A percentile compares a stretch with the other conserved stretches of the same genome.
These are phyloP conservation scores for Silvanus unidentatus DNA, from an alignment of 2,888 invertebrate genomes.

Conservation along the genomic window DNA sequence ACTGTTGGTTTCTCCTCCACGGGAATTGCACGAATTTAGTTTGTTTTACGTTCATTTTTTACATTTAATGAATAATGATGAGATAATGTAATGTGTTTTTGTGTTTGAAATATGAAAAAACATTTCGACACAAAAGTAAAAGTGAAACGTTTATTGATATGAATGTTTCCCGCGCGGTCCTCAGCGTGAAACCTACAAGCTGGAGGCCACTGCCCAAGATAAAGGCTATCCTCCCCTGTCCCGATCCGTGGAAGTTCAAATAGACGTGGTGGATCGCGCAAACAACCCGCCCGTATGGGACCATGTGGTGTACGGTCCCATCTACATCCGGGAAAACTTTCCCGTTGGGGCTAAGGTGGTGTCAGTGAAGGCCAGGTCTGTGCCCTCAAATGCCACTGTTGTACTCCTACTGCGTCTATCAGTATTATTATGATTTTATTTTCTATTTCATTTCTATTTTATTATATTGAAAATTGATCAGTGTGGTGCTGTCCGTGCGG, in stretches of 20 bases:
- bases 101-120: background rate
- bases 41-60: too few species aligned
- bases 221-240: slow-evolving; percentile 93
- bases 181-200: slow-evolving; percentile 94
- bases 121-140: background rate
- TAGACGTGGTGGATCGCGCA: slow-evolving; percentile 96
- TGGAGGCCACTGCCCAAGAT: slow-evolving; percentile 98
- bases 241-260: slow-evolving; percentile 95
- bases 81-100: too few species aligned
- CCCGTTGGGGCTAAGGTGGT: slow-evolving; percentile 96
- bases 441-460: slow-evolving; percentile 13
- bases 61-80: too few species aligned
- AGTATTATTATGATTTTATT: slow-evolving; percentile 6
- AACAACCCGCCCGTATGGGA: slow-evolving; percentile 98
- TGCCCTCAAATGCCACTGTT: slow-evolving; percentile 38
- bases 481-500: slow-evolving; percentile 37
- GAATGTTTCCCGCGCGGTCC: slow-evolving; percentile 15
- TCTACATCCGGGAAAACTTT: slow-evolving; percentile 96
- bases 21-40: too few species aligned
- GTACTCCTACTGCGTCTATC: slow-evolving; percentile 31
- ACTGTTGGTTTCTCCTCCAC: too few species aligned
- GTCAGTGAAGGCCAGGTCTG: slow-evolving; percentile 98
- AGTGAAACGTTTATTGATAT: slow-evolving; percentile 9
- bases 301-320: slow-evolving; percentile 92
- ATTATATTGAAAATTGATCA: slow-evolving; percentile 18